These are phyloP conservation scores for Melinaea menophilus DNA, from an alignment of 2,888 invertebrate species.

Conservation along the genomic window DNA sequence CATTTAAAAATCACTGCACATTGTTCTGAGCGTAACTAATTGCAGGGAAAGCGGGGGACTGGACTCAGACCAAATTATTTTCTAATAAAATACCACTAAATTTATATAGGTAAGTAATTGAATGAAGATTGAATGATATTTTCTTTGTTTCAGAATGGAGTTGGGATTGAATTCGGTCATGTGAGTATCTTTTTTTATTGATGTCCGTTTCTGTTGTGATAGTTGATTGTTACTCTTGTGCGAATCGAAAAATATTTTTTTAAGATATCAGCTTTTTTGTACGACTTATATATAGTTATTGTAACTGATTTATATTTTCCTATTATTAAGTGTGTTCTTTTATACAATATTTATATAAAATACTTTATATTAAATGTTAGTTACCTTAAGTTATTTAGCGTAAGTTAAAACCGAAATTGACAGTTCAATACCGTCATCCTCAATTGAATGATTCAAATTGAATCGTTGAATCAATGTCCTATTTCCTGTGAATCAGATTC, in stretches of 20 bases:
- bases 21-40: conserved; percentile 76
- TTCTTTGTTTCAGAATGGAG: conserved; percentile 1
- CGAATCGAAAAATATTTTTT: too few species aligned
- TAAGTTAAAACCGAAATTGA: conserved; percentile 54
- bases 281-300: too few species aligned
- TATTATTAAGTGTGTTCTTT: neutral
- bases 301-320: too few species aligned
- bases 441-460: conserved; percentile 51
- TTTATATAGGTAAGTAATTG: conserved; percentile 11
- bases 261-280: too few species aligned
- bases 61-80: conserved; percentile 70
- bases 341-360: neutral
- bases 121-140: neutral
- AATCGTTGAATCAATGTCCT: conserved; percentile 75
- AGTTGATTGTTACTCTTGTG: too few species aligned
- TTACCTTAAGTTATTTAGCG: conserved; percentile 28
- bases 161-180: too few species aligned
- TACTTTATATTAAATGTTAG: conserved; percentile 6
- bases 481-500: conserved; percentile 74
- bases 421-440: conserved; percentile 49
- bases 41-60: conserved; percentile 74
- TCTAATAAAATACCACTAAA: conserved; percentile 54
- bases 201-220: too few species aligned
- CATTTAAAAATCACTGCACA: conserved; percentile 78
- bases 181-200: too few species aligned